phyloP scores from a whole-genome alignment of 2,797 vertebrate genomes.

The Linurgus olivaceus region DNA sequence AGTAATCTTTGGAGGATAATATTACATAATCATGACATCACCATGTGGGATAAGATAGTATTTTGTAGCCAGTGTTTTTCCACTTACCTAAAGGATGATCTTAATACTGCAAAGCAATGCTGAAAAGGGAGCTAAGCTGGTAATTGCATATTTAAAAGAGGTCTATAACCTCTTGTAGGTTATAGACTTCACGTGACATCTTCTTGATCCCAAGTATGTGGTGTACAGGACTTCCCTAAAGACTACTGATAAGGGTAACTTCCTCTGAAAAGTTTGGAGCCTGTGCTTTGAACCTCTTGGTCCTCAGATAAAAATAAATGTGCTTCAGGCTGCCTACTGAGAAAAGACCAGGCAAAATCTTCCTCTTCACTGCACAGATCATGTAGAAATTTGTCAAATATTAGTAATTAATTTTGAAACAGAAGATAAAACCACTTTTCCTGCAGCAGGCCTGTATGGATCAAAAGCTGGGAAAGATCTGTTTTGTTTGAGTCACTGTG shows the following conservation, averaged over 20 bases:
- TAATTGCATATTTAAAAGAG: neutral
- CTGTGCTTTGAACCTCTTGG: neutral
- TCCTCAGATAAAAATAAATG: neutral
- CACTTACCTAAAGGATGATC: neutral
- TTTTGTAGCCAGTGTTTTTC: neutral
- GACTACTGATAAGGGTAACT: neutral
- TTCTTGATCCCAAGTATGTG: neutral
- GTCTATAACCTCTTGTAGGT: neutral
- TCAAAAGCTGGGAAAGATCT: neutral
- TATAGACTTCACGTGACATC: neutral
- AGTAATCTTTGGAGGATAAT: neutral
- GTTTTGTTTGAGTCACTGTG: neutral
- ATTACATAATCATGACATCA: neutral
- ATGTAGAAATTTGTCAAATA: neutral
- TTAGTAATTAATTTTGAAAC: neutral
- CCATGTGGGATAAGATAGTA: neutral
- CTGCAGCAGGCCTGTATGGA: neutral
- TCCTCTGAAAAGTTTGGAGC: neutral
- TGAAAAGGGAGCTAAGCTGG: neutral
- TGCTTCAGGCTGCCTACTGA: conserved; percentile 1
- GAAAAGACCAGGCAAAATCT: neutral
- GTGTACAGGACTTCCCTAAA: neutral
- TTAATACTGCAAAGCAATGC: neutral
- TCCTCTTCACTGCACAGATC: neutral
- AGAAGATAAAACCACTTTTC: neutral